Base-by-base conservation (phyloP, 2,113 vertebrate genomes). In the Channa argus region DNA sequence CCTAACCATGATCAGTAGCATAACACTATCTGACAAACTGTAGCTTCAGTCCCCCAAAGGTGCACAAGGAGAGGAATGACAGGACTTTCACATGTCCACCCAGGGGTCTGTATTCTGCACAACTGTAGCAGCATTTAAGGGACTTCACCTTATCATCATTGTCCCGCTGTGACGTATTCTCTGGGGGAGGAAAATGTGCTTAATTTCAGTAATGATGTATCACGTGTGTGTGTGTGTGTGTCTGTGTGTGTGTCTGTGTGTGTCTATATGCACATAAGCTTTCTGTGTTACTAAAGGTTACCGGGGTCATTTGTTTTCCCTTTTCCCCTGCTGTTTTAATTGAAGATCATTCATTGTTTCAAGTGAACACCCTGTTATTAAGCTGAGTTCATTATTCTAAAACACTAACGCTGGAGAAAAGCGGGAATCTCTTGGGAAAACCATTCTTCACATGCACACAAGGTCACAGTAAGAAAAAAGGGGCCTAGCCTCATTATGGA, bases 301-400 rank as follows among this genome's bases (percentile, higher is more conserved):
- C 79, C 0, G 5, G 45, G 84, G 84, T 87, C 80, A 82, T 92
- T 82, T 85, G 76, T 90, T 89, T 87, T 79, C 50, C 66, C 55
- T 59, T 52, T 83, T 50, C 53, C 43, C 73, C 59, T 24, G 2
- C 58, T 2, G 59, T 65, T 89, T 89, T 92, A 92, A 93, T 89
- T 86, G 88, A 92, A 86, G 89, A 90, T 89, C 82, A 87, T 85
- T 89, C 87, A 86, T 88, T 88, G 86, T 89, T 91, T 88, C 55
- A 65, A 34, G 51, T 73, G 68, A 63, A 76, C 65, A 79, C 71
- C 75, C 83, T 61, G 70, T 87, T 90, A 88, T 90, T 92, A 91
- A 87, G 85, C 81, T 75, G 71, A 74, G 63, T 84, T 92, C 82
- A 86, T 91, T 88, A 89, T 70, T 84, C 82, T 86, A 77, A 88